These are phyloP conservation scores for Maniola jurtina DNA, from an alignment of 1,140 invertebrate species.

Conservation along the genomic window DNA sequence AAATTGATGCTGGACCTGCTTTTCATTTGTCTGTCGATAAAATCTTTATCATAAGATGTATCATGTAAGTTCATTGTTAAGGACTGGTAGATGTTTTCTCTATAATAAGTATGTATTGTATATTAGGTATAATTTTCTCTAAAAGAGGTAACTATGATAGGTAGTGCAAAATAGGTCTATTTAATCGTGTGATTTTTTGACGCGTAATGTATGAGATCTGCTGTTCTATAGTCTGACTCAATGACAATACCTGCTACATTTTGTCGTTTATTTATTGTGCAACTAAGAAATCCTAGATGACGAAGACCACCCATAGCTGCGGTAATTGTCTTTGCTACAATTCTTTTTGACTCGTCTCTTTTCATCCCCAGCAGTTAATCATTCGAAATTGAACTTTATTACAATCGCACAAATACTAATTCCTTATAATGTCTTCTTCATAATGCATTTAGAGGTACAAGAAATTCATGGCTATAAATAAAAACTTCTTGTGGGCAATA, in stretches of 20 bases:
- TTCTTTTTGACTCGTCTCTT: constrained; percentile 7
- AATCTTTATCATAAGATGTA: no score
- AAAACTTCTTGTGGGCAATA: constrained; percentile 3
- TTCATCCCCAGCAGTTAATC: background rate
- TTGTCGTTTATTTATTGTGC: constrained; percentile 14
- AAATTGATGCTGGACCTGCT: no score
- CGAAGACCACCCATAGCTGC: constrained; percentile 20
- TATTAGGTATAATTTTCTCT: no score
- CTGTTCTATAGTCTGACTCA: background rate
- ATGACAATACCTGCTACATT: background rate
- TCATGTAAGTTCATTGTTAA: no score
- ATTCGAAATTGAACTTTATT: constrained; percentile 16
- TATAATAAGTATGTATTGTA: no score
- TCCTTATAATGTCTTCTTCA: background rate
- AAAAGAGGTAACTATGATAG: no score
- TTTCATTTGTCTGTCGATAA: no score
- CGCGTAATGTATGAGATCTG: no score
- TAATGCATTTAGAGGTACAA: background rate
- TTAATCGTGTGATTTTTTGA: no score
- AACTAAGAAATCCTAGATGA: constrained; percentile 18
- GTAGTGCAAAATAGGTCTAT: no score
- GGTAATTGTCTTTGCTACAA: constrained; percentile 11
- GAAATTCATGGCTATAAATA: constrained; percentile 14
- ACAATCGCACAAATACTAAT: background rate
- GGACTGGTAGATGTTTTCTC: no score